A percentile compares a stretch with the other conserved stretches of the same genome.
Conservation (phyloP, 2,888 invertebrate species). For the Meganola albula region DNA sequence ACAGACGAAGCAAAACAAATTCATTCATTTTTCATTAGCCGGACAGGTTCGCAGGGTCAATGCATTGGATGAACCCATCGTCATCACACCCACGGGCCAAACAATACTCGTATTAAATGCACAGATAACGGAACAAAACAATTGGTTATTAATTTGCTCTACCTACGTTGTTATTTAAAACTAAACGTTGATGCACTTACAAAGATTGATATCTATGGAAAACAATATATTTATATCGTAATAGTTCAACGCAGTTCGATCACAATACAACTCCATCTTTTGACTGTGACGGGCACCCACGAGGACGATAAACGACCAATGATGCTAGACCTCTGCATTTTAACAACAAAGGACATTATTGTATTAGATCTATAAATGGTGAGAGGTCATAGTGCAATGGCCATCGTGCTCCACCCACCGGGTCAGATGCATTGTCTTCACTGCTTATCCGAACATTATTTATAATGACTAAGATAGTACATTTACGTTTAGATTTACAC, state of each 20-base stretch:
- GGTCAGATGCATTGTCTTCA: constrained; percentile 60
- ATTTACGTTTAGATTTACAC: constrained; percentile 50
- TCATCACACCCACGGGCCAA: too few species aligned
- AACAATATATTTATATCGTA: constrained; percentile 33
- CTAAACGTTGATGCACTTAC: constrained; percentile 16
- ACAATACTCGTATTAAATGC: too few species aligned
- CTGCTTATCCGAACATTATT: constrained; percentile 65
- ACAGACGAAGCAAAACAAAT: too few species aligned
- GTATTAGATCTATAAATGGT: constrained; percentile 4
- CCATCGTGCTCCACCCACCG: constrained; percentile 42
- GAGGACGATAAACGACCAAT: constrained; percentile 27
- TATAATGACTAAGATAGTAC: constrained; percentile 61
- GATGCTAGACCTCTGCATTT: constrained; percentile 19
- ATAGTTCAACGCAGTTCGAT: constrained; percentile 38
- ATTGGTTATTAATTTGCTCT: constrained; percentile 3
- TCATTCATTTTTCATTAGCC: too few species aligned
- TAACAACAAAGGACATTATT: constrained; percentile 1
- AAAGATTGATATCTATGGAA: constrained; percentile 34
- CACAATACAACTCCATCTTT: constrained; percentile 36
- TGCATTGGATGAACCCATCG: too few species aligned
- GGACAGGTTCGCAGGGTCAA: too few species aligned
- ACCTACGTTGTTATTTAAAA: constrained; percentile 12
- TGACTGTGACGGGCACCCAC: constrained; percentile 49
- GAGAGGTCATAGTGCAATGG: constrained; percentile 30
- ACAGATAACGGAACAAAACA: constrained; percentile 1